These are phyloP conservation scores for Ariopsis seemanni DNA, from an alignment of 2,113 vertebrate genomes.

Conservation along the genomic window DNA sequence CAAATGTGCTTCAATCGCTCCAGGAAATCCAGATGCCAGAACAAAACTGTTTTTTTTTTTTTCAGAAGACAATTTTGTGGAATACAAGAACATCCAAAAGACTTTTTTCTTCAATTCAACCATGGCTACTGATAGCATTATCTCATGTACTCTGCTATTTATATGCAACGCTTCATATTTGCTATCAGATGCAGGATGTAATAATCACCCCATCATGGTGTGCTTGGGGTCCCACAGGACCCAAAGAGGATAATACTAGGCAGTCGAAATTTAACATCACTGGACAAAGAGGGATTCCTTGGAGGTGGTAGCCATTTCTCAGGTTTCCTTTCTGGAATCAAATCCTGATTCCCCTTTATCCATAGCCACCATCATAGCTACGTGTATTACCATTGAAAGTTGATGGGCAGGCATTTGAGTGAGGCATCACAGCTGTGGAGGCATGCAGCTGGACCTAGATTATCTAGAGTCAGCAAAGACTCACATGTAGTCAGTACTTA, in stretches of 20 bases:
- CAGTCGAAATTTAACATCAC: background rate
- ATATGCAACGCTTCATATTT: background rate
- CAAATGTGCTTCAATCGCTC: background rate
- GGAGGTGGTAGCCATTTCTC: background rate
- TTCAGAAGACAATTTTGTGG: background rate
- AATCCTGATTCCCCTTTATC: background rate
- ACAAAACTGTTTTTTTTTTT: background rate
- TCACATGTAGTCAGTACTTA: background rate
- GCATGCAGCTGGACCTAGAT: background rate
- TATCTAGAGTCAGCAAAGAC: background rate
- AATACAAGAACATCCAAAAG: background rate
- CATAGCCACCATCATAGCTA: background rate
- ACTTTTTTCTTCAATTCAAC: background rate
- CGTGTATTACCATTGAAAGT: background rate
- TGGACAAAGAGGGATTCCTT: background rate
- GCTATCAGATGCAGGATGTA: conserved; percentile 5
- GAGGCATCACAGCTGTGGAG: background rate
- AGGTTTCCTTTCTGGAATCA: background rate
- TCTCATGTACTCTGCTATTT: background rate
- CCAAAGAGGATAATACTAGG: background rate
- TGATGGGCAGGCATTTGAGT: background rate
- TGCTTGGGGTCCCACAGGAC: background rate
- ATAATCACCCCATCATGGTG: background rate
- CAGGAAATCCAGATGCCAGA: conserved; percentile 6
- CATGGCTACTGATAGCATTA: background rate